Conservation (phyloP, 2,113 vertebrate genomes). For the Dicrurus megarhynchus region DNA sequence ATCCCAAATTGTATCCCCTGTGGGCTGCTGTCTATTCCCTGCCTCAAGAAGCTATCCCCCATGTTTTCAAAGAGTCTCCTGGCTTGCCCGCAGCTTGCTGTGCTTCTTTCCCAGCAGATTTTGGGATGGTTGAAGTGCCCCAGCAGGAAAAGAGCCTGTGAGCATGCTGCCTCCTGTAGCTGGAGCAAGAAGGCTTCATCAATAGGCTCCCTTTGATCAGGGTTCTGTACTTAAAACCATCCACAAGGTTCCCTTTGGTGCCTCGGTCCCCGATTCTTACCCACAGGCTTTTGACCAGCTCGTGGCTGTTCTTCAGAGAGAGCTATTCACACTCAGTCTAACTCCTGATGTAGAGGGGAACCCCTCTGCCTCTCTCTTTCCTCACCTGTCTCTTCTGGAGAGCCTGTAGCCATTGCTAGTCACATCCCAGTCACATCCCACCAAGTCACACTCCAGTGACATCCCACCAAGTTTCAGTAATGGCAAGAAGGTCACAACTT, state of each 20-base stretch:
- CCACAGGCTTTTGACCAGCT: background rate
- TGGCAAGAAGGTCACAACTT: background rate
- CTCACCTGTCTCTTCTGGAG: background rate
- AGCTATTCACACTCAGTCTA: background rate
- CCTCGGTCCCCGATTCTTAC: background rate
- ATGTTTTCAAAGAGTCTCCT: background rate
- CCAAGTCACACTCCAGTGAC: too few species aligned
- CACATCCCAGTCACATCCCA: background rate
- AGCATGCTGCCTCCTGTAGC: background rate
- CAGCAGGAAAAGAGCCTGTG: background rate
- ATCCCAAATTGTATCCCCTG: background rate
- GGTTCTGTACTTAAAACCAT: background rate
- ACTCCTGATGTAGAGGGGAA: background rate
- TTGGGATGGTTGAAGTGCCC: background rate
- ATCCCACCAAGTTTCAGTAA: background rate
- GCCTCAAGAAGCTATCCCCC: background rate
- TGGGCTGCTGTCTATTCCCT: background rate
- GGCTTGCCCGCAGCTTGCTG: background rate
- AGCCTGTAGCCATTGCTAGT: background rate
- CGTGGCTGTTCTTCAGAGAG: background rate
- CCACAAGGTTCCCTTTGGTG: background rate
- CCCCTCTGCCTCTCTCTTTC: background rate
- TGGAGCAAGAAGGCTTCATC: background rate
- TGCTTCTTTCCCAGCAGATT: background rate
- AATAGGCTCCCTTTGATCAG: too few species aligned